Evolutionary conservation across 2,888 invertebrate genomes (phyloP), one percentile per base, ranked within the genome.

Genomic region (Aricia artaxerxes): DNA sequence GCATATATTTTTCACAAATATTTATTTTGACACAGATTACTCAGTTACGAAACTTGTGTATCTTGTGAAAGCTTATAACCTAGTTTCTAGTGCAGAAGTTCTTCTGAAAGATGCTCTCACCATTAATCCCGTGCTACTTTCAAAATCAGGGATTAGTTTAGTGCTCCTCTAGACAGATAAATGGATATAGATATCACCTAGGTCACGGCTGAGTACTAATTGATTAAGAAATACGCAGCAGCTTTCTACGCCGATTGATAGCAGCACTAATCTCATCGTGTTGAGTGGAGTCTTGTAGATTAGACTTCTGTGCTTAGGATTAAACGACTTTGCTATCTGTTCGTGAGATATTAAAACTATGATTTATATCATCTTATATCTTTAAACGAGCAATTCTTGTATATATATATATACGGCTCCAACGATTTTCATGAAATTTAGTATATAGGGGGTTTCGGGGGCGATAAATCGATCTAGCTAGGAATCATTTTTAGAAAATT

Each of bases 91-190:
- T 76, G 57, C 35, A 76, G 49, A 49, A 49, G 53, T 76, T 53
- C 24, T 73, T n/a, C 35, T 24, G 57, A n/a, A 31, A 76, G 57
- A 76, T 83, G 84, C 87, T 86, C 86, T 85, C 85, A 84, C 83
- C 78, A 84, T 83, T 83, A 84, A 82, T 49, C 53, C 61, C 78
- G 81, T 81, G 84, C 89, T 88, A 90, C 85, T 85, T 84, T 84
- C 80, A 79, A 57, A 84, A 88, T 89, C 87, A 88, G 88, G 88
- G 89, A 88, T 90, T 88, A 90, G 85, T 83, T 84, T 82, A 83
- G 79, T 82, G 79, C 79, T 87, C 88, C 88, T 90, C 87, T 89
- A 85, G 85, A 84, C 85, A 87, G 87, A 89, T 88, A 89, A 88
- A 88, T 88, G 85, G 85, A 82, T 83, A 83, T 80, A 85, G 86